Conservation (phyloP, 2,113 vertebrate species). For the Tetraodon nigroviridis region DNA sequence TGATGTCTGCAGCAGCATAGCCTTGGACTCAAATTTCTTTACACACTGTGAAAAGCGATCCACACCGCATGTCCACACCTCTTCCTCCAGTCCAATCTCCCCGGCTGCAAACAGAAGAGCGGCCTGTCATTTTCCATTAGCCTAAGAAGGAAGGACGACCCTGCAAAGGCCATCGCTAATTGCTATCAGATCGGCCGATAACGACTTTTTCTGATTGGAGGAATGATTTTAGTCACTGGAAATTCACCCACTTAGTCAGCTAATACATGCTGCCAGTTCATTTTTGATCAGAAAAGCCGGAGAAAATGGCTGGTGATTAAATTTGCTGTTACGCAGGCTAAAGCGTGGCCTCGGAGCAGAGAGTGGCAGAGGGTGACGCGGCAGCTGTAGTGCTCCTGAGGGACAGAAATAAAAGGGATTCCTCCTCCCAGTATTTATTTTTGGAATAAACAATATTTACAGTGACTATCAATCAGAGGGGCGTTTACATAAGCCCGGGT, state of each 20-base stretch:
- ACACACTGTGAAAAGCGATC: constrained; percentile 59
- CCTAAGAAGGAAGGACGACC: constrained; percentile 22
- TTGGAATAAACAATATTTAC: constrained; percentile 52
- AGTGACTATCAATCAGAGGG: constrained; percentile 41
- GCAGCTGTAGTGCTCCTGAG: constrained; percentile 20
- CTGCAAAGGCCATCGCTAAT: constrained; percentile 27
- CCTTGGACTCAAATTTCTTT: constrained; percentile 55
- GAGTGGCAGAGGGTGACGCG: constrained; percentile 12
- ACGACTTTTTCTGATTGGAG: constrained; percentile 44
- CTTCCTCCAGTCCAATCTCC: constrained; percentile 46
- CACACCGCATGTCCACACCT: constrained; percentile 49
- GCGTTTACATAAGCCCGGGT: constrained; percentile 35
- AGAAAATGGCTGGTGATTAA: constrained; percentile 50
- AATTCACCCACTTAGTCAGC: constrained; percentile 34
- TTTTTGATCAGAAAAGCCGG: constrained; percentile 40
- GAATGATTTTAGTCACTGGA: constrained; percentile 26
- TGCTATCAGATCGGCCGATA: constrained; percentile 51
- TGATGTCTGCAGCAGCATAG: constrained; percentile 49
- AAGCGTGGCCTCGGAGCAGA: constrained; percentile 14
- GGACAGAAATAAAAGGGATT: constrained; percentile 30
- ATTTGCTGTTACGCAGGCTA: constrained; percentile 33
- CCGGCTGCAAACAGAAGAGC: constrained; percentile 41
- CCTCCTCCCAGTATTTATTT: constrained; percentile 56
- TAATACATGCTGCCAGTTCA: constrained; percentile 39
- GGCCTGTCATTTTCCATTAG: constrained; percentile 50